phyloP scores from a whole-genome alignment of 2,888 invertebrate species.

The Conops quadrifasciatus region DNA sequence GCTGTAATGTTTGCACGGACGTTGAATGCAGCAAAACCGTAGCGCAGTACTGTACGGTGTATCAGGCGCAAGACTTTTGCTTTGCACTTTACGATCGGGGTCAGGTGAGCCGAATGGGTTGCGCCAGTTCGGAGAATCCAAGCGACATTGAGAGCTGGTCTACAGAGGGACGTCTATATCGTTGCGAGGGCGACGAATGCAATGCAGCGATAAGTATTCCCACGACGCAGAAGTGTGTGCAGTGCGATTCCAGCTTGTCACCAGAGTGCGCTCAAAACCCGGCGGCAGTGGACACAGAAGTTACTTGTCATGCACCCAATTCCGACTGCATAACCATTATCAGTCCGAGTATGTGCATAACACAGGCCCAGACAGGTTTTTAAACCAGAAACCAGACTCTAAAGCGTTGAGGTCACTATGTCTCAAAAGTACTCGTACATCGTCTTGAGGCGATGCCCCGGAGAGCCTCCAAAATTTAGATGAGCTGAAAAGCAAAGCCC shows the following conservation, averaged over 20 bases:
- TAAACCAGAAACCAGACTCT: neutral
- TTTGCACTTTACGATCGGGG: constrained; percentile 56
- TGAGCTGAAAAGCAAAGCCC: too few species aligned
- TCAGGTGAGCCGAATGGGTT: constrained; percentile 50
- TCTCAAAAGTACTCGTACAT: too few species aligned
- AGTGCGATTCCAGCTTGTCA: constrained; percentile 55
- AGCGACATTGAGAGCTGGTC: constrained; percentile 52
- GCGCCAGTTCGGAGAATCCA: constrained; percentile 51
- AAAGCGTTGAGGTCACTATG: too few species aligned
- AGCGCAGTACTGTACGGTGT: constrained; percentile 47
- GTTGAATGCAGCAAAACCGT: constrained; percentile 45
- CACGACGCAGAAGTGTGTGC: constrained; percentile 46
- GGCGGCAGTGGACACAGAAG: constrained; percentile 33
- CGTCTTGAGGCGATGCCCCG: too few species aligned
- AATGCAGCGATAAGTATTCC: constrained; percentile 52
- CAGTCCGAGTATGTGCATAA: constrained; percentile 36
- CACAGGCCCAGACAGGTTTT: neutral
- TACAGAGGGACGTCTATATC: constrained; percentile 48
- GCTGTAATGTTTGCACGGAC: constrained; percentile 54
- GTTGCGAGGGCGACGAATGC: constrained; percentile 51
- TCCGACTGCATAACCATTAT: constrained; percentile 50
- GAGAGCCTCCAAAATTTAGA: too few species aligned
- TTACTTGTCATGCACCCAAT: constrained; percentile 48
- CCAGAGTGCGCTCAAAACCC: constrained; percentile 56
- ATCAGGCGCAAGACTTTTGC: constrained; percentile 53